A percentile compares a stretch with the other conserved stretches of the same genome.
Conservation (phyloP, 2,797 vertebrate genomes). For the Tiaroga cobitis region DNA sequence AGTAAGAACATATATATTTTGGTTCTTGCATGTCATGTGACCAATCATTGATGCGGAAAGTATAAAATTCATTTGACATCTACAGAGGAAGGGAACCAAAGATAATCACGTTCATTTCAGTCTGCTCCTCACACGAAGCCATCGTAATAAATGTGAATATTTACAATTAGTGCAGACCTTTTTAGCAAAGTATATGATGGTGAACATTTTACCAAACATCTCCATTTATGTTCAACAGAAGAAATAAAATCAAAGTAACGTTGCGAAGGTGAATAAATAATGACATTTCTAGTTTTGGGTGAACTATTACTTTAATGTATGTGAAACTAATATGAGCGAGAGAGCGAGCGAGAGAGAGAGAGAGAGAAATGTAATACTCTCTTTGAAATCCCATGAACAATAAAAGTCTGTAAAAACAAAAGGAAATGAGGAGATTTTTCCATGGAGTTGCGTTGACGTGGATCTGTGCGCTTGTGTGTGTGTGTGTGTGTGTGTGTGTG, state of each 20-base stretch:
- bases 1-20: background rate
- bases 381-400: conserved; percentile 67
- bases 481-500: conserved; percentile 68
- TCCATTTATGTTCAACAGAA: background rate
- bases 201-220: conserved; percentile 6
- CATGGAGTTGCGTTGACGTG: conserved; percentile 73
- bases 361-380: conserved; percentile 64
- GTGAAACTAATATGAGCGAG: conserved; percentile 9
- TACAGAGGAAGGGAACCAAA: background rate
- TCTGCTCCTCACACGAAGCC: background rate
- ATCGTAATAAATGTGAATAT: background rate
- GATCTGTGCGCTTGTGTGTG: conserved; percentile 47
- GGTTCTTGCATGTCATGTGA: background rate
- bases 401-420: conserved; percentile 76
- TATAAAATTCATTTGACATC: background rate
- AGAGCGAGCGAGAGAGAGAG: background rate
- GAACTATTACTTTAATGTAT: background rate
- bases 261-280: background rate
- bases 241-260: background rate
- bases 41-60: background rate
- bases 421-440: conserved; percentile 82
- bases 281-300: background rate
- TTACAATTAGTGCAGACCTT: background rate
- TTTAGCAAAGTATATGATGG: background rate
- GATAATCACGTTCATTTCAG: background rate